phyloP scores from a whole-genome alignment of 2,113 vertebrate species.

The Bambusicola thoracicus region DNA sequence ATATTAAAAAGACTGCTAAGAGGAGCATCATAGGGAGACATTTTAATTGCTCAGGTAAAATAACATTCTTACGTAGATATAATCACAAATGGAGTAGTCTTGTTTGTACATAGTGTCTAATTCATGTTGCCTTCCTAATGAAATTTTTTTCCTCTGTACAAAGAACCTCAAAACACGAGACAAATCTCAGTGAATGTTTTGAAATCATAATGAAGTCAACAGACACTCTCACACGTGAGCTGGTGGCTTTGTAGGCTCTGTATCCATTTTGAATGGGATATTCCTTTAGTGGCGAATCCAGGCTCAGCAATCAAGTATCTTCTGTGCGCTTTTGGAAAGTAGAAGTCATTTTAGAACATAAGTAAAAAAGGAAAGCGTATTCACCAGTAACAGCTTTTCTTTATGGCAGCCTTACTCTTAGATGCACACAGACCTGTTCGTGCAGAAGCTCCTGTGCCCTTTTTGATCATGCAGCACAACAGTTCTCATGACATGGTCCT shows the following conservation, averaged over 20 bases:
- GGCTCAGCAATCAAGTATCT: neutral
- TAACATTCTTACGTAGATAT: neutral
- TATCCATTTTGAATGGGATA: neutral
- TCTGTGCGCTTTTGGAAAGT: neutral
- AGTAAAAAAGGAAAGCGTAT: neutral
- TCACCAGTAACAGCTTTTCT: neutral
- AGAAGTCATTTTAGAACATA: neutral
- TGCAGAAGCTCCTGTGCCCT: neutral
- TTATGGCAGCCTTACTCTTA: neutral
- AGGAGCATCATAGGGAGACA: neutral
- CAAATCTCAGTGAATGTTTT: neutral
- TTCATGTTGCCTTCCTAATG: constrained; percentile 32
- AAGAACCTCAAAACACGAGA: neutral
- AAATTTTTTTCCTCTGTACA: neutral
- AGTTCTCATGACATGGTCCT: neutral
- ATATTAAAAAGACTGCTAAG: neutral
- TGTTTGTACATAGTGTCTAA: constrained; percentile 17
- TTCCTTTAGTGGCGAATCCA: neutral
- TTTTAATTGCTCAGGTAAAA: constrained; percentile 54
- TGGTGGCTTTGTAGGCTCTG: neutral
- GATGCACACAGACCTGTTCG: accelerated
- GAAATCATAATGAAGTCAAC: constrained; percentile 57
- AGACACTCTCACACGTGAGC: neutral
- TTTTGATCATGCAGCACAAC: neutral
- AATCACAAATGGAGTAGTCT: constrained; percentile 22